These are phyloP conservation scores for Dendrolimus kikuchii DNA, from an alignment of 1,140 invertebrate genomes.

Conservation along the genomic window DNA sequence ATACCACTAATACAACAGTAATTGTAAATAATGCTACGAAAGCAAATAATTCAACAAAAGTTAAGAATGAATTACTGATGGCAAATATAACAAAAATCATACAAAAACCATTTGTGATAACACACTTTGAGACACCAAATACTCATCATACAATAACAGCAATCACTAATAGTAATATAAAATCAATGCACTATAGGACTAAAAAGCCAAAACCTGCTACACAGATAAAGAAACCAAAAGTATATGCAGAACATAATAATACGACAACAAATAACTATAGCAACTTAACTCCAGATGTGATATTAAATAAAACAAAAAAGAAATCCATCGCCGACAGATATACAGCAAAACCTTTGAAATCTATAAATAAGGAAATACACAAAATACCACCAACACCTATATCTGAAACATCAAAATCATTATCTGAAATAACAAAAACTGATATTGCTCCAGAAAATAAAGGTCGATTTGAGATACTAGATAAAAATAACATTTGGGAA, in stretches of 20 bases:
- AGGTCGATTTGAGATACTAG: conserved; percentile 71
- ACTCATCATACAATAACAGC: conserved; percentile 43
- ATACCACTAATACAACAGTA: background rate
- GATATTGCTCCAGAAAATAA: conserved; percentile 70
- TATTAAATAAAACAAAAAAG: conserved; percentile 37
- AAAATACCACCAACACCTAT: conserved; percentile 62
- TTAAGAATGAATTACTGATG: conserved; percentile 3
- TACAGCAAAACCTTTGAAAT: conserved; percentile 53
- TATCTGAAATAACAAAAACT: conserved; percentile 34
- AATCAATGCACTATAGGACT: conserved; percentile 48
- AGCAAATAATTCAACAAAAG: background rate
- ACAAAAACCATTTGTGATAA: background rate
- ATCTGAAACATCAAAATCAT: conserved; percentile 63
- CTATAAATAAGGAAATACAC: conserved; percentile 73
- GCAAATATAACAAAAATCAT: conserved; percentile 9
- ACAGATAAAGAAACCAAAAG: conserved; percentile 48
- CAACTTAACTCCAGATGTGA: conserved; percentile 14
- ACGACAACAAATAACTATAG: conserved; percentile 28
- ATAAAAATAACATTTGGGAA: conserved; percentile 75
- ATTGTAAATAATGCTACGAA: background rate
- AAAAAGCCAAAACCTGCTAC: conserved; percentile 50
- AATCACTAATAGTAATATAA: conserved; percentile 56
- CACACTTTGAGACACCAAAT: conserved; percentile 6
- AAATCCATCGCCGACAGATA: conserved; percentile 26
- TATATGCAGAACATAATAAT: conserved; percentile 20